Evolutionary conservation across 1,140 invertebrate species (phyloP), one percentile per base, ranked within the genome.

Genomic region (Tetragnatha versicolor): DNA sequence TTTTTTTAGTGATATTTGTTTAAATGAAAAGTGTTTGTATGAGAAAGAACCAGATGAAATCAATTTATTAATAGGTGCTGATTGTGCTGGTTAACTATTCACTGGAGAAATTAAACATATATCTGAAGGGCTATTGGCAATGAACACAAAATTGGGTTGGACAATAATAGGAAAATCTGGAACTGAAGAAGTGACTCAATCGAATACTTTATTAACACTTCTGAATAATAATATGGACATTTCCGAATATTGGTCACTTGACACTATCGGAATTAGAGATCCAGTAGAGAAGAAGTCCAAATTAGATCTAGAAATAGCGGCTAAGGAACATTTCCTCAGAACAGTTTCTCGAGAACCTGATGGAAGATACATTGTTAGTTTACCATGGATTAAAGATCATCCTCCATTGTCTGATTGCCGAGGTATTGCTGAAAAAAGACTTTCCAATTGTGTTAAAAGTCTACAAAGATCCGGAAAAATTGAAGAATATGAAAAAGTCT

Each of bases 401-500:
- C 14, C 37, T 17, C 39, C 25, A n/a, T 20, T 61, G 37, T 9
- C 27, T 17, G 37, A 61, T 49, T 39, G 49, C 27, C 9, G 55
- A 27, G 25, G 47, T 6, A 60, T 73, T 20, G 35, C 55, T 20
- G 39, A 73, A 60, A n/a, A 45, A 51, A 73, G 70, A 58, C 31
- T 72, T n/a, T 2, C 20, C 1, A 72, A 14, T 29, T 39, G n/a
- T 39, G 35, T 66, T 2, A 70, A 70, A 20, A 25, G 1, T 20
- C 58, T 72, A 14, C 12, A 45, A 12, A 14, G 31, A 9, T n/a
- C 3, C 14, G 29, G 27, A 9, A 31, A 14, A 7, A 14, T 68
- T 12, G 3, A 22, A 39, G 69, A 72, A 27, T 72, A 72, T 58
- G 33, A 60, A 25, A 25, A 25, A 10, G n/a, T 72, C 9, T 58